Conservation (phyloP, 2,113 vertebrate genomes). For the Leucosticte australis region DNA sequence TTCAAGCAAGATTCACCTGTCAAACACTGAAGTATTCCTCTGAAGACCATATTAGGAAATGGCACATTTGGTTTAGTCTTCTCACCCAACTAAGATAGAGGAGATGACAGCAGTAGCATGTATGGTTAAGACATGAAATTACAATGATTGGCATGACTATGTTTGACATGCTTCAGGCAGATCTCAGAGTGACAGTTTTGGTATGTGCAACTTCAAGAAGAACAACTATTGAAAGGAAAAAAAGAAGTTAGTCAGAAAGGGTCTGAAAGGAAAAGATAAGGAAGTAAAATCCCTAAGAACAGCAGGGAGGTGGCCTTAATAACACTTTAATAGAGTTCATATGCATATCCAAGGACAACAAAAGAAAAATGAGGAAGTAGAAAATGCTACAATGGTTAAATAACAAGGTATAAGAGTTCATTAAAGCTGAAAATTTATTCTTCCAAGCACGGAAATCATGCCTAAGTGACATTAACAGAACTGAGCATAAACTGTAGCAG, state of each 20-base stretch:
- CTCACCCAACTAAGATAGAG: not conserved
- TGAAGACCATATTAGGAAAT: not conserved
- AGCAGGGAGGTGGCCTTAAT: not conserved
- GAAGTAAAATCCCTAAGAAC: not conserved
- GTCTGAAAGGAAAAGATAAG: conserved; percentile 26
- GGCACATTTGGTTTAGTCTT: not conserved
- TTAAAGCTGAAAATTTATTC: conserved; percentile 5
- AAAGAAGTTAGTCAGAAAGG: not conserved
- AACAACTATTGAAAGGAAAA: not conserved
- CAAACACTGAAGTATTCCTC: not conserved
- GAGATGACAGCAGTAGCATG: not conserved
- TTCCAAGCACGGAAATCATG: conserved; percentile 39
- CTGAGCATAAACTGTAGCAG: conserved; percentile 9
- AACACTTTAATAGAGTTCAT: not conserved
- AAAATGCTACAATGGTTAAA: conserved; percentile 2
- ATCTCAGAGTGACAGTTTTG: not conserved
- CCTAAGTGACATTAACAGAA: conserved; percentile 36
- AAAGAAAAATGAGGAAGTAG: not conserved
- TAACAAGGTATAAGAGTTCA: conserved; percentile 13
- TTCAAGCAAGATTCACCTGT: not conserved
- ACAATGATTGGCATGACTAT: not conserved
- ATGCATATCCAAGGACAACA: conserved; percentile 1
- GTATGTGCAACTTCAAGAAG: not conserved
- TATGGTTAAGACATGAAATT: not conserved
- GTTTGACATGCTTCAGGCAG: not conserved